Conservation (phyloP, 1,140 invertebrate genomes). For the Aphaenogaster rudis region DNA sequence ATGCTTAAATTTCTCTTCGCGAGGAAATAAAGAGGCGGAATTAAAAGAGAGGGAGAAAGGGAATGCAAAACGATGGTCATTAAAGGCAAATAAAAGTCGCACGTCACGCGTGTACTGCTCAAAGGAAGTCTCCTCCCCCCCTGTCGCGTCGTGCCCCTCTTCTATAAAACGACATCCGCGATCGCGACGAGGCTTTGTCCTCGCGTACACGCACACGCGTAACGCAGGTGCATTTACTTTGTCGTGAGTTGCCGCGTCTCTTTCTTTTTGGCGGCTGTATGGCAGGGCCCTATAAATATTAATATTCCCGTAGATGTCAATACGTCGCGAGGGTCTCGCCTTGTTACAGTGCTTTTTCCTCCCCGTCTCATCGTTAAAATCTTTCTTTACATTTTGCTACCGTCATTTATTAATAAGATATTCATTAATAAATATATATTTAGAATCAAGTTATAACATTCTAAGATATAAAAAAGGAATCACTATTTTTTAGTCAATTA, state of each 20-base stretch:
- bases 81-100: constrained; percentile 57
- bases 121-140: constrained; percentile 45
- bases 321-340: constrained; percentile 47
- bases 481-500: background rate
- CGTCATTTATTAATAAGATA: background rate
- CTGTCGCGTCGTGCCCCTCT: background rate
- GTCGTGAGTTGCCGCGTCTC: constrained; percentile 1
- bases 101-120: constrained; percentile 26
- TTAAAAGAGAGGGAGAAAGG: background rate
- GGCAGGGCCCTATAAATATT: constrained; percentile 72
- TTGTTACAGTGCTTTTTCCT: constrained; percentile 35
- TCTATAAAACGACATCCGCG: constrained; percentile 27
- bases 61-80: background rate
- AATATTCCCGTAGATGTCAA: constrained; percentile 70
- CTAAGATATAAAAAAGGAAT: background rate
- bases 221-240: constrained; percentile 64
- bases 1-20: constrained; percentile 2
- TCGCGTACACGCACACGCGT: constrained; percentile 41
- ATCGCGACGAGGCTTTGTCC: constrained; percentile 55
- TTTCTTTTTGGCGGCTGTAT: constrained; percentile 14
- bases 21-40: background rate
- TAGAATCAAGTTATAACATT: background rate
- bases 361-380: background rate
- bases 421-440: background rate
- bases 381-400: background rate